Evolutionary conservation across 2,113 vertebrate species (phyloP), one percentile per base, ranked within the genome.

Genomic region (Rynchops niger): DNA sequence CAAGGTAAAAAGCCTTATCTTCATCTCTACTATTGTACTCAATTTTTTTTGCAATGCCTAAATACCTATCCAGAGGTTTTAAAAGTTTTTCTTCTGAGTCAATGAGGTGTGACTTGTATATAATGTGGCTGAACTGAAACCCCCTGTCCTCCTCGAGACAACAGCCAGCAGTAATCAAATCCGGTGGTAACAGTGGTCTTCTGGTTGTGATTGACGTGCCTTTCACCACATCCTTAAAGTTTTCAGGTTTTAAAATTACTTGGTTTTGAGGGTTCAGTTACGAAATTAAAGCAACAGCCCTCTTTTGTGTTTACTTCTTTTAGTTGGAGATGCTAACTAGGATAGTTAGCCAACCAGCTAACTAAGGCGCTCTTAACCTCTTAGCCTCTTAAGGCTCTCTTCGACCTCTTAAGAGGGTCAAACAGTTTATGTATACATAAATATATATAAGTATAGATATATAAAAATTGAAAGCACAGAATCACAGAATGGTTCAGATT

Each of bases 191-290:
- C 23, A 77, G 17, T 59, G 52, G 71, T 66, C 65, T 73, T 61
- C 94, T 85, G 59, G 47, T 88, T 97, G 94, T 97, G 97, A 97
- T 73, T 97, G 98, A 95, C 94, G 71, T 61, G 90, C 43, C 65
- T 95, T 88, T 93, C 58, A 88, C 96, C 96, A 97, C 97, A 97
- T 98, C 97, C 97, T 97, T 70, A 63, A 72, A 82, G 27, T 43
- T 88, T 85, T 71, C 85, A 95, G 50, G 56, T 95, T 89, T 93
- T 87, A 91, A 95, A 93, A 87, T 74, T 32, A 43, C 66, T 83
- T 87, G 82, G 53, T 32, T 93, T 96, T 96, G 76, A 87, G 70
- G 78, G 83, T 96, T 97, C 12, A 27, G 38, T 94, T 92, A 81
- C 19, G 70, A 90, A 94, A 88, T 61, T 62, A 61, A 77, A 71